Conservation (phyloP, 2,888 invertebrate species). For the Pherbina coryleti region DNA sequence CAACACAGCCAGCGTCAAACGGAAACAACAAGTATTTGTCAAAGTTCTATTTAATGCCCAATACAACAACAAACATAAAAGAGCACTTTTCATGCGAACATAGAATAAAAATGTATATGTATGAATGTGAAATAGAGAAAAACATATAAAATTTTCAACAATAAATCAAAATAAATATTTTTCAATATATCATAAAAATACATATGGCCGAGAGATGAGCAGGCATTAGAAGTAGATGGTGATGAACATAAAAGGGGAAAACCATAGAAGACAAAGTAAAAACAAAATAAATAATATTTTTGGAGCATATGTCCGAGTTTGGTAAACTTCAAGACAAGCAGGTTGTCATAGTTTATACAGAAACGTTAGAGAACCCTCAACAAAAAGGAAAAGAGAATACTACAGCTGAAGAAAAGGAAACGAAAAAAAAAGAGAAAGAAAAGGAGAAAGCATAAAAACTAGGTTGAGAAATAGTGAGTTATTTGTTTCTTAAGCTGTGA, state of each 20-base stretch:
- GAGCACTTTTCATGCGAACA: background rate
- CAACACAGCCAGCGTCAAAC: conserved; percentile 10
- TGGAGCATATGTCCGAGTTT: conserved; percentile 6
- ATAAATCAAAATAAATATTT: conserved; percentile 32
- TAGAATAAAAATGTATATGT: background rate
- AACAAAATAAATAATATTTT: conserved; percentile 27
- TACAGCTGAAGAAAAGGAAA: background rate
- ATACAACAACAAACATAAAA: background rate
- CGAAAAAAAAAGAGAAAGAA: background rate
- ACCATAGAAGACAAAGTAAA: background rate
- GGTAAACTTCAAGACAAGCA: background rate
- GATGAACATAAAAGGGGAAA: background rate
- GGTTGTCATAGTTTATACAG: background rate
- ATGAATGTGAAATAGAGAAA: background rate
- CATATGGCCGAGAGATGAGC: background rate
- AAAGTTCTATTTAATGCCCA: conserved; percentile 22
- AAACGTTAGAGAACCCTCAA: background rate
- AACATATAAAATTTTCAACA: background rate
- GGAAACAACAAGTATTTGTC: conserved; percentile 30
- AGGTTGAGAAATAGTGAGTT: no score
- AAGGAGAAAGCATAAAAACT: no score
- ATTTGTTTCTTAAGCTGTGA: no score
- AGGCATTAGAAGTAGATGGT: background rate
- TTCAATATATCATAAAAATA: conserved; percentile 31
- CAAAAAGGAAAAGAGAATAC: background rate